Evolutionary conservation across 2,888 invertebrate genomes (phyloP), one percentile per base, ranked within the genome.

Genomic region (Lepidonotus clava): DNA sequence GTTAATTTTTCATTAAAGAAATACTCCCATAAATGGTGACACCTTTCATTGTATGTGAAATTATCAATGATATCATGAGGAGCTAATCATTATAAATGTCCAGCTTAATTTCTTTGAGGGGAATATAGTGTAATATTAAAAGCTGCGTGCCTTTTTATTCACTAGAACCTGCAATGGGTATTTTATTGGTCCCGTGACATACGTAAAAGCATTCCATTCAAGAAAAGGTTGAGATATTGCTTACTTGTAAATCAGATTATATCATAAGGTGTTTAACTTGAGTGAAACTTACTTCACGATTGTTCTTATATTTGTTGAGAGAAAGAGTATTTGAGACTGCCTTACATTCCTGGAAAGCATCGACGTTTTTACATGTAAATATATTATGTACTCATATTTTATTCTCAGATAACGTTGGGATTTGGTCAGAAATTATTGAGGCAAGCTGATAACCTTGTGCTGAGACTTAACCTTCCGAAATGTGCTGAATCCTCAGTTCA

Each of bases 111-210:
- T n/a, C n/a, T n/a, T n/a, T n/a, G n/a, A n/a, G n/a, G n/a, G n/a
- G n/a, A n/a, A n/a, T n/a, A n/a, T n/a, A n/a, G n/a, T n/a, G n/a
- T n/a, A n/a, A n/a, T n/a, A n/a, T 61, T 61, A 61, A 28, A 32
- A 61, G 61, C 24, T 61, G 61, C 28, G 61, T 61, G 61, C 61
- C 61, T 61, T 61, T 53, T 61, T 61, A 28, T 28, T 61, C 28
- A 32, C 28, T 24, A 61, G 61, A 61, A 14, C 11, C 5, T 21
- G 28, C n/a, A 61, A 61, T 11, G 8, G 24, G 28, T 32, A 61
- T 28, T 61, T 2, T 61, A 32, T n/a, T 8, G 61, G 28, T 11
- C 53, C 28, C 28, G 61, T 61, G 61, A 28, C 24, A 61, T 28
- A 24, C 14, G 28, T n/a, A n/a, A 61, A n/a, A 28, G 24, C 28